Evolutionary conservation across 2,888 invertebrate species (phyloP), one percentile per base, ranked within the genome.

Genomic region (Blastobasis adustella): DNA sequence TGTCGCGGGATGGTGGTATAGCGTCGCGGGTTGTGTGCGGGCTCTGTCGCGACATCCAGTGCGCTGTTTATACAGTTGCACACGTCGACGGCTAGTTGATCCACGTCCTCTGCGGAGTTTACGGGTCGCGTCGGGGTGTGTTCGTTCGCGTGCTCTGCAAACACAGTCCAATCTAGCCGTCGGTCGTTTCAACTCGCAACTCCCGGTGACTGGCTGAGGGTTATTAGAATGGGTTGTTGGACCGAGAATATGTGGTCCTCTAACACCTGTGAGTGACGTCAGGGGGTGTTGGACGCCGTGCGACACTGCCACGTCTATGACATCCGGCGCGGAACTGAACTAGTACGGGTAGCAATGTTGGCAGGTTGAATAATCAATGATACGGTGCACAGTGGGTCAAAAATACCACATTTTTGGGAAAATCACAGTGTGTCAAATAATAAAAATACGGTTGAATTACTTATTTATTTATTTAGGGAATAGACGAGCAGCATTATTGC

Each of bases 291-390:
- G n/a, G n/a, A n/a, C n/a, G n/a, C n/a, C n/a, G n/a, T n/a, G n/a
- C n/a, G 48, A 46, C 4, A 57, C 47, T 0, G 38, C 51, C 1
- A 60, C 4, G 45, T 58, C 60, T 1, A 59, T 45, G 5, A 54
- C 54, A 36, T 51, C 52, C 4, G 55, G 52, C 1, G 5, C 0
- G n/a, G 40, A 37, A 0, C 1, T 7, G 0, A 4, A 6, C 0
- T 10, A 0, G 0, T 46, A 6, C 1, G 57, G 50, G 7, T 42
- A 50, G 48, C n/a, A n/a, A n/a, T n/a, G n/a, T n/a, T n/a, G n/a
- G n/a, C n/a, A n/a, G n/a, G n/a, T n/a, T n/a, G n/a, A n/a, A n/a
- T n/a, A n/a, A n/a, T n/a, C n/a, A n/a, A n/a, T n/a, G n/a, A n/a
- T n/a, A n/a, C n/a, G n/a, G n/a, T n/a, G n/a, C n/a, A n/a, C n/a